phyloP scores from a whole-genome alignment of 2,113 vertebrate species.

The Ciconia maguari region DNA sequence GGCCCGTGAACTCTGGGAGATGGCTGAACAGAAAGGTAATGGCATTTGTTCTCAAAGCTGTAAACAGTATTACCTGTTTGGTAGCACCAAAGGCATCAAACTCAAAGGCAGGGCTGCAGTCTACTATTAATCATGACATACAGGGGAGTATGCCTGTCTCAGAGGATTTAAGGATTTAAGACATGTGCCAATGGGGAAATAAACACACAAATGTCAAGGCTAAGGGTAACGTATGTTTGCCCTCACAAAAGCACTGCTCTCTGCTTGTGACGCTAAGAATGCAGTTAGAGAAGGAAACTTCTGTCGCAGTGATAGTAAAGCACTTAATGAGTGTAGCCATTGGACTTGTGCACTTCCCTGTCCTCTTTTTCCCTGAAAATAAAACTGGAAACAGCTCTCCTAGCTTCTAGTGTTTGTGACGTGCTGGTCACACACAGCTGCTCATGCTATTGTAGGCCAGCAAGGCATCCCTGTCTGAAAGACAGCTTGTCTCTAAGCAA shows the following conservation, averaged over 20 bases:
- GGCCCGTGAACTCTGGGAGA: conserved; percentile 81
- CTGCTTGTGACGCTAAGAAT: neutral
- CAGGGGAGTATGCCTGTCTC: neutral
- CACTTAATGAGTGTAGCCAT: neutral
- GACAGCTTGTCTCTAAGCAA: neutral
- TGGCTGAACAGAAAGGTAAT: conserved; percentile 87
- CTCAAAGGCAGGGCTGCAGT: neutral
- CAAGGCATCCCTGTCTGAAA: neutral
- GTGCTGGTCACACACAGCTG: neutral
- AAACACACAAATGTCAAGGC: neutral
- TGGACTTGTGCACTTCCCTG: neutral
- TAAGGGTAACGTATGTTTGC: neutral
- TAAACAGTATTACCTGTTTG: neutral
- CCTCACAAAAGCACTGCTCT: neutral
- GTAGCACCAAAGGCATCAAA: neutral
- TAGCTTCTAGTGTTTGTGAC: neutral
- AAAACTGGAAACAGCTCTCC: neutral
- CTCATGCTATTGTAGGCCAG: neutral
- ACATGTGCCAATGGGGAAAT: neutral
- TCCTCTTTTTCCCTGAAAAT: neutral
- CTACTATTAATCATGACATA: neutral
- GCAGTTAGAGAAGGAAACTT: neutral
- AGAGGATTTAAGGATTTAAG: neutral
- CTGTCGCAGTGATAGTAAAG: neutral
- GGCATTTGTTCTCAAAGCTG: neutral